phyloP scores from a whole-genome alignment of 1,140 invertebrate genomes.

The Pseudomyrmex dendroicus region DNA sequence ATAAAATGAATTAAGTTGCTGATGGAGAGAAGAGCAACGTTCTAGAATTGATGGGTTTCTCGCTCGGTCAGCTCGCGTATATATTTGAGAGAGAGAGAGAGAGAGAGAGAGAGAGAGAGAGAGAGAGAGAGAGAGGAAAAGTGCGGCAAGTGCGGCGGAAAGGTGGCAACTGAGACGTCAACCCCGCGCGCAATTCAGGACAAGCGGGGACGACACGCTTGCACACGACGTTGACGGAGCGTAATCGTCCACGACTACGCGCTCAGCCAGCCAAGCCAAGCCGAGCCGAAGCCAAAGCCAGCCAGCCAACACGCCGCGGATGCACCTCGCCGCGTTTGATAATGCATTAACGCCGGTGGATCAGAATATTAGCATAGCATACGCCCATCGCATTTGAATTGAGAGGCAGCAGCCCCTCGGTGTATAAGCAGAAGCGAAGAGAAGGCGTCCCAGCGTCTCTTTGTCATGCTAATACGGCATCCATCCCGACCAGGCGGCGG shows the following conservation, averaged over 20 bases:
- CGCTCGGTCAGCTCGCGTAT: background rate
- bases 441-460: conserved; percentile 82
- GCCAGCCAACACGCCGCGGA: conserved; percentile 58
- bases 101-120: background rate
- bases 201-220: conserved; percentile 44
- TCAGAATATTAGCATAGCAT: conserved; percentile 85
- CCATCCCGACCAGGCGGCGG: conserved; percentile 76
- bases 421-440: conserved; percentile 79
- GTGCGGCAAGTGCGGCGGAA: background rate
- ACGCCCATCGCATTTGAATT: conserved; percentile 86
- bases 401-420: conserved; percentile 80
- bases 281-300: background rate
- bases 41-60: background rate
- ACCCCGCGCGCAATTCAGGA: background rate
- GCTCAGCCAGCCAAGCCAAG: conserved; percentile 6
- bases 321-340: conserved; percentile 77
- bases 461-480: conserved; percentile 85
- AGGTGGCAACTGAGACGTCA: conserved; percentile 56
- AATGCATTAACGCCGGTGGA: conserved; percentile 81
- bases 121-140: background rate
- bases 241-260: conserved; percentile 24
- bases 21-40: conserved; percentile 10
- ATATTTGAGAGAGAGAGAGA: background rate
- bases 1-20: conserved; percentile 39
- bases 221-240: conserved; percentile 26